These are phyloP conservation scores for Bolinopsis microptera DNA, from an alignment of 37 sponge, comb jelly and placozoan genomes.

Conservation along the genomic window DNA sequence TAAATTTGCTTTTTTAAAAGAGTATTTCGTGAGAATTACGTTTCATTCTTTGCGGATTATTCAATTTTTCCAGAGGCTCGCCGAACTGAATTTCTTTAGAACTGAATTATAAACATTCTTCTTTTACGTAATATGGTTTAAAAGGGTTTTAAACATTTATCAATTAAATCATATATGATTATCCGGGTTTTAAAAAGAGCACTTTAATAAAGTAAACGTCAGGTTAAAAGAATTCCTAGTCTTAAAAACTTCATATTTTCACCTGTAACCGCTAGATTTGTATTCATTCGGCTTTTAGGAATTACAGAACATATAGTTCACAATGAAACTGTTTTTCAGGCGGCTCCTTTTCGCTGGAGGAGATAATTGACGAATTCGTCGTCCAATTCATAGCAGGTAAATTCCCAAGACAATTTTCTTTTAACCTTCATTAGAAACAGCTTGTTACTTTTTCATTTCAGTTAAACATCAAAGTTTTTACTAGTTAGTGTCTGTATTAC, in stretches of 20 bases:
- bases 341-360: constrained; percentile 33
- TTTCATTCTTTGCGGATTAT: no score
- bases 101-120: background rate
- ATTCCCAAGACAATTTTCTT: background rate
- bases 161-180: background rate
- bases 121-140: background rate
- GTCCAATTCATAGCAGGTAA: constrained; percentile 20
- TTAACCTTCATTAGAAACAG: background rate
- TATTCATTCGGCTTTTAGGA: background rate
- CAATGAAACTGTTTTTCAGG: background rate
- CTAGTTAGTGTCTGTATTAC: background rate
- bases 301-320: background rate
- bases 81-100: background rate
- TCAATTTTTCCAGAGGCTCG: no score
- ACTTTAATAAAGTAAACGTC: background rate
- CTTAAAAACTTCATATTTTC: background rate
- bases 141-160: no score
- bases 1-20: background rate
- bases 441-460: background rate
- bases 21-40: no score
- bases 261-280: background rate
- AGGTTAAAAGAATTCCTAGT: background rate
- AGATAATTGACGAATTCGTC: constrained; percentile 33
- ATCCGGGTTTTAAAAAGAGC: background rate
- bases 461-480: background rate